Conservation (phyloP, 2,888 invertebrate genomes). For the Melanostoma mellinum region DNA sequence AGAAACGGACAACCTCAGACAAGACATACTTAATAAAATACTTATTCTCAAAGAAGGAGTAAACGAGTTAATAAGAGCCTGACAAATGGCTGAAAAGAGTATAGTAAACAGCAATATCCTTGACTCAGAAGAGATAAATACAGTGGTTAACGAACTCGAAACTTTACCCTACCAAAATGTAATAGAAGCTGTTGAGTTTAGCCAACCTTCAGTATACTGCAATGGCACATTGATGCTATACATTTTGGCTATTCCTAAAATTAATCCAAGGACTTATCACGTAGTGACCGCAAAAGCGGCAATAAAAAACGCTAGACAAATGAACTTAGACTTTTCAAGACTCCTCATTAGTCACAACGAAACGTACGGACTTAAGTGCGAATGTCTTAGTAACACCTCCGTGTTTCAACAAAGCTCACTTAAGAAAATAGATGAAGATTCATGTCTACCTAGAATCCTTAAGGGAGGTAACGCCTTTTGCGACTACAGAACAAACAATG, state of each 20-base stretch:
- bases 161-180: too few species aligned
- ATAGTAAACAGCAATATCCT: too few species aligned
- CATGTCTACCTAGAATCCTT: slow-evolving; percentile 27
- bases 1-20: slow-evolving; percentile 12
- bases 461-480: slow-evolving; percentile 37
- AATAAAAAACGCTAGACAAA: too few species aligned
- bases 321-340: neutral
- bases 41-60: slow-evolving; percentile 18
- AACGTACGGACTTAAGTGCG: slow-evolving; percentile 15
- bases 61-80: too few species aligned
- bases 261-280: neutral
- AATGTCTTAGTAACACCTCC: slow-evolving; percentile 19
- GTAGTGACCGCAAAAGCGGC: slow-evolving; percentile 5
- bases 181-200: too few species aligned
- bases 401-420: slow-evolving; percentile 4
- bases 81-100: too few species aligned
- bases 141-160: too few species aligned
- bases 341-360: slow-evolving; percentile 3
- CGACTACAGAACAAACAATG: slow-evolving; percentile 5
- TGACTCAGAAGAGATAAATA: too few species aligned
- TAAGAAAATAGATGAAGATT: slow-evolving; percentile 15
- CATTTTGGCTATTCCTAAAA: neutral
- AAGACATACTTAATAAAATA: slow-evolving; percentile 16
- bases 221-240: slow-evolving; percentile 2
- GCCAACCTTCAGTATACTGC: too few species aligned